Base-by-base conservation (phyloP, 2,797 vertebrate genomes). In the Scolopax rusticola region DNA sequence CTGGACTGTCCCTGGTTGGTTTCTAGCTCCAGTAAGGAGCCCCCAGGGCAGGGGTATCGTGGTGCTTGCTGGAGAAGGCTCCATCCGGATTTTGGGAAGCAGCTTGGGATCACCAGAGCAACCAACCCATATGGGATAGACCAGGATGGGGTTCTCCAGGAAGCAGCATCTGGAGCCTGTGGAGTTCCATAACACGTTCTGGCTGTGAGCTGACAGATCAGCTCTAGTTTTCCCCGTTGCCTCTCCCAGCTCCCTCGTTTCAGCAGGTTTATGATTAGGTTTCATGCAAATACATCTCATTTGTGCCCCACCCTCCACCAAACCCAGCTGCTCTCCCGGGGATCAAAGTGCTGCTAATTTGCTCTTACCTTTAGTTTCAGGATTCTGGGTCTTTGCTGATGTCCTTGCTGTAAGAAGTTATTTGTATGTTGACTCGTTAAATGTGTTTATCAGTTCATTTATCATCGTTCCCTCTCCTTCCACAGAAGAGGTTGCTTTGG, bases 81-180 rank as follows among this genome's bases (percentile, higher is more conserved):
- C 70, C 8, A 0, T 8, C 25, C 0, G 5, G 2, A 2, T 56
- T 84, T 53, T 27, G 73, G 57, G 65, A 38, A 78, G 28, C 18
- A 85, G 10, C 30, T 71, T 50, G 51, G 3, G 3, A 3, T 50
- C 2, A 2, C 53, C 14, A 12, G 54, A 9, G 30, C 15, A 15
- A 12, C 32, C 5, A 12, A 14, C 16, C 5, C 3, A 0, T 0
- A 0, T 0, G 17, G 23, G 33, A 43, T 0, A 11, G 77, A 24
- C 0, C 0, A 32, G 33, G 5, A 0, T 0, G 18, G 9, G 41
- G 48, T 91, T 36, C 88, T 83, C 21, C 82, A 40, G 50, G 27
- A 40, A 40, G 17, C 83, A 80, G 69, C 65, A 43, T 51, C 78
- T 81, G 70, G 16, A 51, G 13, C 59, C 61, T 14, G 65, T 56